Base-by-base conservation (phyloP, 2,888 invertebrate species). In the Allophyes oxyacanthae region DNA sequence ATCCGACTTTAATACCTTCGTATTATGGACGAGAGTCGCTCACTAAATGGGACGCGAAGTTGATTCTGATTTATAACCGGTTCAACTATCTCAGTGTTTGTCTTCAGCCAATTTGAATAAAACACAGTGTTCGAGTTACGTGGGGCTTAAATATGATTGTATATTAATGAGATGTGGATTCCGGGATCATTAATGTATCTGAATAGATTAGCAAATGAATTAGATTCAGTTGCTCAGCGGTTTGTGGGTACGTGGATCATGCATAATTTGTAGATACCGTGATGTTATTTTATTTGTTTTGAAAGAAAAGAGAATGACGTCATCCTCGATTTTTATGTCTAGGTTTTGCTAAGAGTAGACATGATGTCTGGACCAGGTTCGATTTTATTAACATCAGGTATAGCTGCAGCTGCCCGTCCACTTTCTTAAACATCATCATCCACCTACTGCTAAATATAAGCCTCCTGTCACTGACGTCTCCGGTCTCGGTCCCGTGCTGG, bases 101-200 rank as follows among this genome's bases (percentile, higher is more conserved):
- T 83, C 83, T 87, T 82, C 75, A 80, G 79, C 72, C 82, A 82
- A 84, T 88, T 85, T 85, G 79, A 86, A 85, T 85, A 81, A 82
- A 87, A 83, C 76, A 72, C 64, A 61, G 64, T 61, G 64, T 64
- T 59, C 63, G 61, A 64, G 56, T 67, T 66, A 64, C 67, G 70
- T 64, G 52, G 56, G 64, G 70, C 63, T 78, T 75, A 75, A 72
- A 72, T 77, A 75, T 75, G 67, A 77, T 77, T 73, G 76, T 66
- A 68, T 76, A 73, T 70, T 75, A 66, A 75, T 78, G 73, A 73
- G 68, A 71, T 68, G 75, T 60, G 60, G 75, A 68, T 62, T 71
- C 44, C 36, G 26, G 59, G 56, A 71, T 74, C 66, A 74, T 74
- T 75, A 74, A 64, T 65, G 58, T 64, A 52, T 65, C 44, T 52